Conservation (phyloP, 2,113 vertebrate species). For the Eubucco bourcierii region DNA sequence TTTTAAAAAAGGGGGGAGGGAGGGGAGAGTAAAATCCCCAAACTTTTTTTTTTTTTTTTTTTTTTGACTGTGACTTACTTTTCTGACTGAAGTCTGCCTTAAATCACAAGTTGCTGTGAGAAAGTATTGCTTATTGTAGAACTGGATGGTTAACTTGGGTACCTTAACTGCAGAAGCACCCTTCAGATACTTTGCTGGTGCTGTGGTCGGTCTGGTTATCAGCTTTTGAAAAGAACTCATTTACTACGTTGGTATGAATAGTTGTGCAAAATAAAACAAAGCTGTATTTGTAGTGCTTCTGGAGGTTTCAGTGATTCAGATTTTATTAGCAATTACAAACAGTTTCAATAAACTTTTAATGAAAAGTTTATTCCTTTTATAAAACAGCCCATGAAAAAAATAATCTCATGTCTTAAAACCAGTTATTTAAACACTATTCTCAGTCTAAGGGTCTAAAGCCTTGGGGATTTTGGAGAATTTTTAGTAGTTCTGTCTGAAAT, state of each 20-base stretch:
- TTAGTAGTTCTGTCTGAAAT: neutral
- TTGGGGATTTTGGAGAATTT: neutral
- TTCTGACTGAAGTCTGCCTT: neutral
- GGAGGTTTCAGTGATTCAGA: neutral
- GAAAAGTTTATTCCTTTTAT: constrained; percentile 18
- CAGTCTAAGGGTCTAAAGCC: neutral
- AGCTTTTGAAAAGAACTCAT: neutral
- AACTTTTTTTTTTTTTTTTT: neutral
- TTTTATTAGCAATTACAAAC: constrained; percentile 45
- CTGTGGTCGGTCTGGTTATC: neutral
- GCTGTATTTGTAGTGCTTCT: neutral
- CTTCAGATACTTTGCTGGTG: neutral
- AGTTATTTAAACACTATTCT: neutral
- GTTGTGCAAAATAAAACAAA: neutral
- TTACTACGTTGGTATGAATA: neutral
- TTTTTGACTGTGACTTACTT: neutral
- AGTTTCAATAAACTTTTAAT: constrained; percentile 20
- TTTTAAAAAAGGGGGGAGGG: neutral
- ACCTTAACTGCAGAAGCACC: neutral
- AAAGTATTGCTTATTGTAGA: neutral
- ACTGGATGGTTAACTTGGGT: neutral
- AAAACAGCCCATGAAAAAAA: neutral
- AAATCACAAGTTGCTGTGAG: neutral
- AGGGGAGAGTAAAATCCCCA: neutral
- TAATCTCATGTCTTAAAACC: neutral